Evolutionary conservation across 2,797 vertebrate genomes (phyloP).

Genomic region (Peromyscus eremicus): DNA sequence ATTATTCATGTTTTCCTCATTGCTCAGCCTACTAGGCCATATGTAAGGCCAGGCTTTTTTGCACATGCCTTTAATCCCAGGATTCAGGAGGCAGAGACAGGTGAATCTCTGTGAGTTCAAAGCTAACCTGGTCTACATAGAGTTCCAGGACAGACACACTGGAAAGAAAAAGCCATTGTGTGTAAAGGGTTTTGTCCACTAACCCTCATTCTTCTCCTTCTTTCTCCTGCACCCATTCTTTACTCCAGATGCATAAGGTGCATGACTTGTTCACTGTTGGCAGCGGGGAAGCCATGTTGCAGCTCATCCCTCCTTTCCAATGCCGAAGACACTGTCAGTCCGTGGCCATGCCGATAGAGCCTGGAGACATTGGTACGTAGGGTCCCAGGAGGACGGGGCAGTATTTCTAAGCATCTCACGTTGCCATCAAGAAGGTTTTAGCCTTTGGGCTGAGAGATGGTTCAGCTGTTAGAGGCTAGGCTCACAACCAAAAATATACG

Average conservation of each 20-base stretch:
- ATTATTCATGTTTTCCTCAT: constrained; percentile 31
- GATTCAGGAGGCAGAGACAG: not conserved
- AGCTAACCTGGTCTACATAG: not conserved
- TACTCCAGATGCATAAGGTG: constrained; percentile 89
- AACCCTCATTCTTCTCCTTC: not conserved
- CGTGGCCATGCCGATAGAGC: constrained; percentile 91
- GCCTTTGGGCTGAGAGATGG: not conserved
- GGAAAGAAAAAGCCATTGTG: not conserved
- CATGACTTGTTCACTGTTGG: constrained; percentile 92
- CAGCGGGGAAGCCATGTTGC: constrained; percentile 92
- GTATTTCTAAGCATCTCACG: not conserved
- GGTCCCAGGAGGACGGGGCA: not conserved
- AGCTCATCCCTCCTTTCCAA: constrained; percentile 90
- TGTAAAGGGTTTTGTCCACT: not conserved
- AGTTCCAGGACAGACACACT: not conserved
- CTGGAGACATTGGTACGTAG: constrained; percentile 94
- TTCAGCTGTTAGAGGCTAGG: not conserved
- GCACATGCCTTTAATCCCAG: not conserved
- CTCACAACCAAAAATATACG: not conserved
- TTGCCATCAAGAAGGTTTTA: not conserved
- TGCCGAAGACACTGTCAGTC: constrained; percentile 94
- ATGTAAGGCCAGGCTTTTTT: not conserved
- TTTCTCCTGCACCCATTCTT: not conserved
- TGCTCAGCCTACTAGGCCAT: not conserved
- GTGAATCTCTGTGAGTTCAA: not conserved